phyloP scores from a whole-genome alignment of 2,113 vertebrate genomes.

The Amazona vittata region DNA sequence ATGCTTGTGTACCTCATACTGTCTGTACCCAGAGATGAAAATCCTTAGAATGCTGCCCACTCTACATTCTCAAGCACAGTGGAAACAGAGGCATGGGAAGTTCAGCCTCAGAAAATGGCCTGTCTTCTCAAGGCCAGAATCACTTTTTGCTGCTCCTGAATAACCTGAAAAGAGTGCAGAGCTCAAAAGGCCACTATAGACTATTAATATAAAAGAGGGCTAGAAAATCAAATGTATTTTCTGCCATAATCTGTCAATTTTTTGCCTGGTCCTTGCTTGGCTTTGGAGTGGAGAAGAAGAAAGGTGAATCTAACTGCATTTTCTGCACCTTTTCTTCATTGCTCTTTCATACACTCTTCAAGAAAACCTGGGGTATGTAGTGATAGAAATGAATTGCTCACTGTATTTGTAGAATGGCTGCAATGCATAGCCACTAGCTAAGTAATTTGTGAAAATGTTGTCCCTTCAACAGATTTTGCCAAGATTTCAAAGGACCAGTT shows the following conservation, averaged over 20 bases:
- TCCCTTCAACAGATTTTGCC: neutral
- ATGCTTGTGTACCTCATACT: neutral
- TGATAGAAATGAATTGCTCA: neutral
- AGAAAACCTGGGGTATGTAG: neutral
- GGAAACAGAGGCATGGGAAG: neutral
- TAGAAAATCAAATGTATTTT: neutral
- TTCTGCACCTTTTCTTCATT: neutral
- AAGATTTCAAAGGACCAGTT: neutral
- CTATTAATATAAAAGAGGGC: neutral
- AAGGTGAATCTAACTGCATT: neutral
- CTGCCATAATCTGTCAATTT: neutral
- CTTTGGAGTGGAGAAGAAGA: neutral
- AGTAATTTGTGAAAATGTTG: neutral
- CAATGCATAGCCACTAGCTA: neutral
- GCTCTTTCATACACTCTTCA: neutral
- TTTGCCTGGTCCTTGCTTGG: neutral
- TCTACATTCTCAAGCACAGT: neutral
- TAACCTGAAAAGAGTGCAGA: neutral
- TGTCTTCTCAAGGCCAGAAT: neutral
- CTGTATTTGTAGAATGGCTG: neutral
- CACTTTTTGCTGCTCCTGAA: neutral
- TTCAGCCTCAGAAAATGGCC: neutral
- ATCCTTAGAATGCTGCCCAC: neutral
- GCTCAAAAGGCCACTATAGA: neutral
- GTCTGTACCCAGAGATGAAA: neutral